Percentiles rank a stretch among this genome's conserved stretches.
Evolutionary conservation across 2,888 invertebrate species (phyloP).

Genomic region (Subacronicta megacephala): DNA sequence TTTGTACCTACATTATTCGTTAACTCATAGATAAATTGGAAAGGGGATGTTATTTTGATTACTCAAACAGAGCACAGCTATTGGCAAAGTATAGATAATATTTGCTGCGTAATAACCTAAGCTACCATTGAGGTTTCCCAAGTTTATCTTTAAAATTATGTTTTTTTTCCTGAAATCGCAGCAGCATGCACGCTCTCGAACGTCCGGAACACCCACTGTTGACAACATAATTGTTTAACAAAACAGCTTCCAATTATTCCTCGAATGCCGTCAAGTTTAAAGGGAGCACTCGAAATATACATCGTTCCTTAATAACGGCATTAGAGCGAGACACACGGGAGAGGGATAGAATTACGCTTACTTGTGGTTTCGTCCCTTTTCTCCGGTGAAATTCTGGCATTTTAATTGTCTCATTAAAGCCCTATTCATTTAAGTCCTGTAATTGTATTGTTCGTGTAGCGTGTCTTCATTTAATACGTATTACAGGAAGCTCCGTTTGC

Average conservation of each 20-base stretch:
- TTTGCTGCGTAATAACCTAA: conserved; percentile 27
- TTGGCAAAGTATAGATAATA: conserved; percentile 41
- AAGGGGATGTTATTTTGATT: conserved; percentile 53
- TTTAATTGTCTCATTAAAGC: conserved; percentile 75
- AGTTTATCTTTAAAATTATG: conserved; percentile 72
- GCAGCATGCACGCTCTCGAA: conserved; percentile 54
- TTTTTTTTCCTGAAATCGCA: conserved; percentile 74
- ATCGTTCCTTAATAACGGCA: conserved; percentile 64
- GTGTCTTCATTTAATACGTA: conserved; percentile 39
- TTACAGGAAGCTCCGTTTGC: conserved; percentile 28
- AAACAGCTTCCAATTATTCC: conserved; percentile 76
- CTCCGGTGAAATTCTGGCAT: conserved; percentile 64
- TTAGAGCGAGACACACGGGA: conserved; percentile 57
- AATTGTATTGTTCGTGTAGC: conserved; percentile 52
- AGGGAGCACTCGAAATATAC: conserved; percentile 63
- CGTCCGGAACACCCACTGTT: conserved; percentile 58
- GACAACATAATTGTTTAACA: conserved; percentile 77
- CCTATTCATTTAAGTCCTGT: conserved; percentile 66
- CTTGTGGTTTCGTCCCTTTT: conserved; percentile 67
- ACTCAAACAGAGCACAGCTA: conserved; percentile 54
- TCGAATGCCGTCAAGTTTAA: conserved; percentile 62
- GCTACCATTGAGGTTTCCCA: conserved; percentile 63
- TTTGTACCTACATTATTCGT: conserved; percentile 13
- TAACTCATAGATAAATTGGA: conserved; percentile 35
- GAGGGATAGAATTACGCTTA: conserved; percentile 64